Conservation (phyloP, 2,113 vertebrate species). For the Nothobranchius kuhntae region DNA sequence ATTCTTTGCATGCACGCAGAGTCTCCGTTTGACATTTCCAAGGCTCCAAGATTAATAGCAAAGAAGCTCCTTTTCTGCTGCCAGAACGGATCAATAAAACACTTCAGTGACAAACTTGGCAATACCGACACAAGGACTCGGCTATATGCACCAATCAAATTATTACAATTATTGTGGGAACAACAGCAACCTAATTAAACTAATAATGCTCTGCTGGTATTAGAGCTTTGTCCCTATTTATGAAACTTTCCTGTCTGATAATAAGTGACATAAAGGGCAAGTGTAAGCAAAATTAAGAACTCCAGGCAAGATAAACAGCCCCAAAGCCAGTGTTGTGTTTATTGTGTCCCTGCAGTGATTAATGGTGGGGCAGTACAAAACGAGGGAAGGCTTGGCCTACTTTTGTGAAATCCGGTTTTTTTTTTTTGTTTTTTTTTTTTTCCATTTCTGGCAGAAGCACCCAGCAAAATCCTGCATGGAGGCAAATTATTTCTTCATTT, state of each 20-base stretch:
- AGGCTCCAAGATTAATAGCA: constrained; percentile 48
- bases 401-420: constrained; percentile 30
- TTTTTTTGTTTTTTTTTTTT: background rate
- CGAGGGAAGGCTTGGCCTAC: constrained; percentile 6
- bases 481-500: background rate
- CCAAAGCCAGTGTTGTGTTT: constrained; percentile 27
- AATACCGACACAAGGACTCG: constrained; percentile 27
- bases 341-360: constrained; percentile 20
- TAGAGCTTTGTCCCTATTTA: background rate
- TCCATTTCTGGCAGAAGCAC: constrained; percentile 4
- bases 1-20: background rate
- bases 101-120: constrained; percentile 35
- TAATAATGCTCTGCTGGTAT: constrained; percentile 17
- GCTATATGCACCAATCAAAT: constrained; percentile 21
- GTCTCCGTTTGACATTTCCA: constrained; percentile 40
- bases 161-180: constrained; percentile 19
- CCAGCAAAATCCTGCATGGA: background rate
- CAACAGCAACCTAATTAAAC: constrained; percentile 24
- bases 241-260: constrained; percentile 20
- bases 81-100: constrained; percentile 46
- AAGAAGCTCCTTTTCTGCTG: constrained; percentile 36
- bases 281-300: constrained; percentile 29
- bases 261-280: constrained; percentile 33
- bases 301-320: constrained; percentile 16
- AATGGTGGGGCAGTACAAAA: constrained; percentile 16